Evolutionary conservation across 37 sponge, comb jelly and placozoan genomes (phyloP), one percentile per base, ranked within the genome.

Genomic region (Chondrosia reniformis): DNA sequence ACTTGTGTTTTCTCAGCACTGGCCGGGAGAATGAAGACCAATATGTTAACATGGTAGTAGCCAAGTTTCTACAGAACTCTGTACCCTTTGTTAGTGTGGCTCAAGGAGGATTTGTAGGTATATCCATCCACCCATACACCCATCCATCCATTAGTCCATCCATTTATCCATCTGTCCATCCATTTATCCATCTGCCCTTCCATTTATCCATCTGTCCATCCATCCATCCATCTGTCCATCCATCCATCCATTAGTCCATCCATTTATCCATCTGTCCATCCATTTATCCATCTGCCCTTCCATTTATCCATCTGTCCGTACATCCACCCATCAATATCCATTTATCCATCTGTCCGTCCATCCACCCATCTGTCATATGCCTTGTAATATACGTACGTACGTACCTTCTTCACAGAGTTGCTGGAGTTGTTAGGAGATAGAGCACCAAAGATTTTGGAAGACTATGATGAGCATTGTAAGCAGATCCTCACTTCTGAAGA

Each of bases 1-100:
- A 95, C 71, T 67, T 93, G 58, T 96, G 97, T 64, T 96, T 93
- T 75, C 81, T 96, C 55, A 89, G 97, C 52, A 81, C 87, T n/a
- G 95, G 94, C 8, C 55, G 94, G 36, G 91, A 89, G 45, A 83
- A 88, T 63, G 97, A 96, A 72, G 97, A 96, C 86, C 97, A 93
- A 63, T 85, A 85, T 49, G 76, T 90, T 15, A 85, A 92, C 76
- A 96, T 96, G 97, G 92, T 96, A 24, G 85, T 96, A 10, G 91
- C 97, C 25, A 88, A 93, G 75, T 93, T 96, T 87, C 91, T 96
- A 6, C 97, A 92, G 83, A 86, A 82, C 38, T 74, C 76, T 28
- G 76, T 74, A 28, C 86, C 87, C 43, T 88, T 91, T 46, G 76
- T 94, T 66, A 94, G 94, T 30, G 24, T 90, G 64, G 88, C 88